Base-by-base conservation (phyloP, 1,140 invertebrate genomes). In the Sycophaga agraensis region DNA sequence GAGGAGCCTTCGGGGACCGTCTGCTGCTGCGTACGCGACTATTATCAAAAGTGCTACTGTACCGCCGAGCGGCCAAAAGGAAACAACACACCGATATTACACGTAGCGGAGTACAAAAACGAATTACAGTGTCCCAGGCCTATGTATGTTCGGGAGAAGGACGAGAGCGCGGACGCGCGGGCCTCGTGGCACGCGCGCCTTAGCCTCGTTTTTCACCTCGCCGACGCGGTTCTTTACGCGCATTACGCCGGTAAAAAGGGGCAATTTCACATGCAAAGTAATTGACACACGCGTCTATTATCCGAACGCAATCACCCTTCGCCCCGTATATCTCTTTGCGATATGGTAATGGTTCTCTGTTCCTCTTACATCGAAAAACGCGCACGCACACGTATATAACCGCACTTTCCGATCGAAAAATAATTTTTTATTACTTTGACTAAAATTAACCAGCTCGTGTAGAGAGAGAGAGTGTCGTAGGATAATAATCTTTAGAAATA, bases 321-420 rank as follows among this genome's bases (percentile, higher is more conserved):
- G 16, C 42, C 21, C 50, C 34, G 34, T 55, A 48, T 54, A 61
- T 28, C 22, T 55, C 42, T 35, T 53, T 48, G 48, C 51, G 59
- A 61, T 61, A 61, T 61, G 59, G 48, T 61, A n/a, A 61, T 55
- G 28, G 5, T 14, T 45, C 19, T 28, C 37, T n/a, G 12, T 37
- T 37, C 4, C 31, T 43, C 24, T 51, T 53, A 34, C n/a, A 53
- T 22, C 14, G 14, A 55, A 55, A 49, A 40, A 61, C 35, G 49
- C 59, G 28, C 11, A 31, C 28, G 28, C 28, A 31, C 28, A 31
- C 28, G 28, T 31, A 31, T 11, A 11, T 11, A 11, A 11, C 28
- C 28, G 28, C 28, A 11, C 11, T 31, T 55, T 6, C 50, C 45
- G 31, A 35, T 62, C 24, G 31, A 61, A 56, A 55, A 56, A 40